Evolutionary conservation across 2,113 vertebrate species (phyloP).

Genomic region (Salvelinus sp.): DNA sequence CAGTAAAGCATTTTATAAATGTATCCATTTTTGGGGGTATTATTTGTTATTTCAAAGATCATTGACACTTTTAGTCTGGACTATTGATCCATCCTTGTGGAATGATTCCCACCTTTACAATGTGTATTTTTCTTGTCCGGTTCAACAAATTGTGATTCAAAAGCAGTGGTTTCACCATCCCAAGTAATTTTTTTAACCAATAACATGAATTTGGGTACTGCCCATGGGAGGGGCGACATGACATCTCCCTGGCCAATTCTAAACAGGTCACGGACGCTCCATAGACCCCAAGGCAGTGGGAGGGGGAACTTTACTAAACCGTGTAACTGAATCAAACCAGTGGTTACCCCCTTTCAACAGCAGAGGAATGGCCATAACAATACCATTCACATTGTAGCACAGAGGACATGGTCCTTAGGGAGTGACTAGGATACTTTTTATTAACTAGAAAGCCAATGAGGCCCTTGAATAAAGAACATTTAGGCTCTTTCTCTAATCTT

Average conservation of each 20-base stretch:
- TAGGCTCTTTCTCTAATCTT: constrained; percentile 45
- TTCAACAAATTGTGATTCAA: constrained; percentile 83
- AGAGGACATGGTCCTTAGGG: constrained; percentile 33
- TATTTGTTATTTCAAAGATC: background rate
- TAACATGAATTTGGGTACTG: constrained; percentile 98
- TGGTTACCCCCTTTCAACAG: constrained; percentile 98
- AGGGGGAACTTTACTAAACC: constrained; percentile 95
- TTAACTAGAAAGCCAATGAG: constrained; percentile 36
- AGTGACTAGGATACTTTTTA: constrained; percentile 28
- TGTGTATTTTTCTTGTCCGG: background rate
- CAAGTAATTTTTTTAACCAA: constrained; percentile 67
- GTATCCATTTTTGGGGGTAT: background rate
- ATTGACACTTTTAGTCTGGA: background rate
- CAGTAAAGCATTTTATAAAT: no score
- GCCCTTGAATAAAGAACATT: constrained; percentile 10
- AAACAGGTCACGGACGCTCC: constrained; percentile 99
- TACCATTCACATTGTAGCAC: constrained; percentile 93
- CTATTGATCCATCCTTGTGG: background rate
- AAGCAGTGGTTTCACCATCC: constrained; percentile 82
- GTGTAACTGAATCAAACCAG: constrained; percentile 99
- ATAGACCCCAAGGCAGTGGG: constrained; percentile 98
- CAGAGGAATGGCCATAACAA: constrained; percentile 92
- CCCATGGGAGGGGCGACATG: constrained; percentile 99
- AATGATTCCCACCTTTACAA: background rate
- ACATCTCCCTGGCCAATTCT: constrained; percentile 96